Evolutionary conservation across 2,888 invertebrate species (phyloP), one percentile per base, ranked within the genome.

Genomic region (Drosophila bunnanda): DNA sequence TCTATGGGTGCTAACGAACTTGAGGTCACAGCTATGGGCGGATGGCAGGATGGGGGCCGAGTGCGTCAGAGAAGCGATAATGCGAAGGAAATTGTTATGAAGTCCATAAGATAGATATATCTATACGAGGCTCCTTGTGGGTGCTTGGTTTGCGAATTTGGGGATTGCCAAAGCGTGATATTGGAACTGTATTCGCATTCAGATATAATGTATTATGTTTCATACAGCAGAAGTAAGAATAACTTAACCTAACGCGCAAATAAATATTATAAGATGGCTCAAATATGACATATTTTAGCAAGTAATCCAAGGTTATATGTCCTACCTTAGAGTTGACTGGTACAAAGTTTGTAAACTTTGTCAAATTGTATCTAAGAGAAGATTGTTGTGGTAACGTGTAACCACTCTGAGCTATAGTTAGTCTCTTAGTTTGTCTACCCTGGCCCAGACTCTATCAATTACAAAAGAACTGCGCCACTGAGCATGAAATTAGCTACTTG

Each of bases 401-500:
- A 68, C 68, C 69, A 68, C 50, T 68, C n/a, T n/a, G n/a, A n/a
- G n/a, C n/a, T n/a, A n/a, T 48, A 13, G 15, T 22, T 50, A 55
- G 46, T 58, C n/a, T n/a, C n/a, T n/a, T 32, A 9, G 44, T 36
- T 56, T 25, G 32, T 46, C 54, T 39, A 32, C 15, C 57, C 15
- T 17, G 30, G 17, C 46, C 48, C 56, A 56, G 38, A 52, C 75
- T 56, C 70, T 77, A 80, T 80, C 74, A 86, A 85, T 88, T 88
- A 86, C 66, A 73, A 76, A 78, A 70, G 68, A 79, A 88, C 82
- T 69, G 72, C 62, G 75, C 83, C 86, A 68, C 81, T 76, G 75
- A 83, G 88, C 83, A 83, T 84, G 88, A 84, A 84, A 88, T 84
- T 84, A 76, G 79, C 78, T 81, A 79, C 82, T 84, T 82, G 82